Evolutionary conservation across 2,888 invertebrate species (phyloP), one percentile per base, ranked within the genome.

Genomic region (Ophonus ardosiacus): DNA sequence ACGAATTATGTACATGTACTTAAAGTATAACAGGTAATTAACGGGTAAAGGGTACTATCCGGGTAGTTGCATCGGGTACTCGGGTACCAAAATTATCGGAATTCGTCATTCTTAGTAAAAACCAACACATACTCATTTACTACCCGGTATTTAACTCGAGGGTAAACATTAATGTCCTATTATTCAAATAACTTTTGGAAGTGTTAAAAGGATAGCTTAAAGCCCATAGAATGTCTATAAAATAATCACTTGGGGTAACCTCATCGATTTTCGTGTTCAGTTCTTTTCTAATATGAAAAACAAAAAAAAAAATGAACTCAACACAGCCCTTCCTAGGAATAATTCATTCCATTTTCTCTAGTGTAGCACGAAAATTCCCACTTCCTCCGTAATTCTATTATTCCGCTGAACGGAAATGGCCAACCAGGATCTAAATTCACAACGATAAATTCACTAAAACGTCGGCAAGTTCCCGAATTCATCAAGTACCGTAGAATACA

Each of bases 391-490:
- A 74, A 74, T 74, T 74, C 43, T 74, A 74, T 74, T 74, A 74
- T 74, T 74, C 43, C 43, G 43, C 15, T 31, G 68, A 68, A 68
- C 68, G 68, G 68, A 68, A 68, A 43, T 74, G 71, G 71, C 43
- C 68, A 68, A 68, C 68, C 68, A 68, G 38, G 68, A 68, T 38
- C 68, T 68, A 68, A 68, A 68, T 68, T 13, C 38, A 68, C 68
- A n/a, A 68, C 68, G 68, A 68, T 68, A 68, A 68, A 68, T 68
- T 68, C 68, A 68, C 43, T 74, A 74, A 74, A 74, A 40, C 71
- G 71, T 74, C 71, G 71, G 78, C 78, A 78, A 78, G 57, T 78
- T 78, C 31, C 78, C 56, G 78, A 78, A 78, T 78, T 78, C 78
- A 78, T 78, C 78, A 78, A 57, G 56, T 24, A 56, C 43, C 43